Evolutionary conservation across 2,797 vertebrate species (phyloP), one percentile per base, ranked within the genome.

Genomic region (Sebastes trivittatus): DNA sequence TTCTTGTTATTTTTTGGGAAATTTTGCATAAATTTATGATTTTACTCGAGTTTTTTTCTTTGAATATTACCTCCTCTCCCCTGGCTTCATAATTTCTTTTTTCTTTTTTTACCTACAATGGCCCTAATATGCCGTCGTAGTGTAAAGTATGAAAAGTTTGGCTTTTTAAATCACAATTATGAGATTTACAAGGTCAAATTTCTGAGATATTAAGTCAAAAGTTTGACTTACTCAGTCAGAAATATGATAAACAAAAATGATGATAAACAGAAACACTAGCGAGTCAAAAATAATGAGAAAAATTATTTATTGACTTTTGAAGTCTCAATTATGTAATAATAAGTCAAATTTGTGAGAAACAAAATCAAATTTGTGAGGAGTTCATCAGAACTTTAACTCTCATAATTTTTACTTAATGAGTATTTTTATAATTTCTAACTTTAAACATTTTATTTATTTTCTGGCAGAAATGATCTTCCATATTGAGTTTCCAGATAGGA

Each of bases 381-480:
- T 14, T 32, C 5, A 0, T 68, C 25, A 67, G 8, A 36, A 34
- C 63, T 46, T 46, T 16, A 16, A 11, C 2, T 46, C 46, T 55
- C 49, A 20, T 27, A 0, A 20, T 11, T 36, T 2, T 27, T 42
- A 49, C 29, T 79, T 3, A 8, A 25, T 7, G 29, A 34, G 38
- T 22, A 16, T n/a, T 52, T 23, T 38, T 22, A 11, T 34, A 0
- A 52, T 52, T 52, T 52, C 46, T 52, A 52, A 27, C 38, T 30
- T 30, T 72, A 18, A 46, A 0, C 49, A 25, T 82, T 30, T 72
- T 16, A 46, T 46, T 66, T 64, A 25, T 58, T 64, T 84, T 60
- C 29, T 80, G 78, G 78, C 71, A 83, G 34, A 22, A 46, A 61
- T 66, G 72, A 52, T 71, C 81, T 85, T 86, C 88, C 60, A 27